Conservation (phyloP, 2,113 vertebrate species). For the Murina feae region DNA sequence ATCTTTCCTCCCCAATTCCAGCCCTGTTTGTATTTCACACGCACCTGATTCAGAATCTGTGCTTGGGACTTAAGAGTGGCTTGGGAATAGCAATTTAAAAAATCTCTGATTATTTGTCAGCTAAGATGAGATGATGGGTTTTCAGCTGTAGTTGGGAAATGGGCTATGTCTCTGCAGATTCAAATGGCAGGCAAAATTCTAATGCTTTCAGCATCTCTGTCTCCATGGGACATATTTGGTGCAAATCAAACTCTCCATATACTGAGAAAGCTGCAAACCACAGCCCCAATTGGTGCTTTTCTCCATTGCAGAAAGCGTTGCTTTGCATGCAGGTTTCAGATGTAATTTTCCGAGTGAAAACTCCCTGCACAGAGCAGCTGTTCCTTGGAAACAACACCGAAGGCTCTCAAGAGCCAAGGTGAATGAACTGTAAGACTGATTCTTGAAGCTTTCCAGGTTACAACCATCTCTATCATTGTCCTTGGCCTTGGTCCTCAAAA, state of each 20-base stretch:
- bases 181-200: constrained; percentile 20
- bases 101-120: constrained; percentile 57
- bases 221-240: neutral
- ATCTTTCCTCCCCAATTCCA: constrained; percentile 68
- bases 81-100: constrained; percentile 58
- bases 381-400: neutral
- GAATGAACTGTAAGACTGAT: constrained; percentile 20
- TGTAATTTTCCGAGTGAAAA: constrained; percentile 35
- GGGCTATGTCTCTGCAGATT: constrained; percentile 18
- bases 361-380: constrained; percentile 9
- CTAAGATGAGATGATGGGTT: constrained; percentile 42
- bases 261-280: constrained; percentile 3
- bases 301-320: neutral
- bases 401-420: constrained; percentile 27
- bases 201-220: constrained; percentile 16
- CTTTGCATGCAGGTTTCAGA: constrained; percentile 22
- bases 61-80: neutral
- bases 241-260: constrained; percentile 11
- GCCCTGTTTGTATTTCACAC: constrained; percentile 70
- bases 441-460: constrained; percentile 43
- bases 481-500: constrained; percentile 42
- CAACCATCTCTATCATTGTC: constrained; percentile 26
- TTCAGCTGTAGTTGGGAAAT: constrained; percentile 40
- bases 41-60: constrained; percentile 68
- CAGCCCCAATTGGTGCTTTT: neutral